These are phyloP conservation scores for Drosophila sordidula DNA, from an alignment of 2,888 invertebrate genomes.

Conservation along the genomic window DNA sequence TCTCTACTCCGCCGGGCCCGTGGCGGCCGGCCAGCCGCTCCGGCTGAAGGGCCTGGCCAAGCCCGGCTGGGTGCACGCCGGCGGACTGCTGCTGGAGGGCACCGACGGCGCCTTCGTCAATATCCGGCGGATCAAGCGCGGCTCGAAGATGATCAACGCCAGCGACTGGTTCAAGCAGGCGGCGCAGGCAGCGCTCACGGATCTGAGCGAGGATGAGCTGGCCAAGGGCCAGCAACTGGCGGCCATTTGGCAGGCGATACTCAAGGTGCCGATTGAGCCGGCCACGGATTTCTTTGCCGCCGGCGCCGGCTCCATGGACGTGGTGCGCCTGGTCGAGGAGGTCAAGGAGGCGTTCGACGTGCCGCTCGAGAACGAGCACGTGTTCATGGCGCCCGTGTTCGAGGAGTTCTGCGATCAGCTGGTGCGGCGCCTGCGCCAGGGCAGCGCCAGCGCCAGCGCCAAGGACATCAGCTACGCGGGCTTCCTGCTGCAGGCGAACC, in stretches of 20 bases:
- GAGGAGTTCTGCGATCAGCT: conserved; percentile 91
- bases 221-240: conserved; percentile 88
- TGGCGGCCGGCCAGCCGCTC: conserved; percentile 86
- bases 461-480: conserved; percentile 89
- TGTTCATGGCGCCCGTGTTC: conserved; percentile 96
- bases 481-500: conserved; percentile 92
- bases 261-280: conserved; percentile 90
- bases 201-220: conserved; percentile 91
- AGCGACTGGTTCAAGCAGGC: conserved; percentile 89
- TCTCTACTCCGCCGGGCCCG: conserved; percentile 78
- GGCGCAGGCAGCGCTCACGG: conserved; percentile 86
- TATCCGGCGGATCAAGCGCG: conserved; percentile 91
- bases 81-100: conserved; percentile 93
- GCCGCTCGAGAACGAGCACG: conserved; percentile 93
- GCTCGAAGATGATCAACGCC: conserved; percentile 93
- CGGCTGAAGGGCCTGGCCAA: conserved; percentile 87
- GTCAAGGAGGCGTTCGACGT: conserved; percentile 92
- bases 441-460: conserved; percentile 86
- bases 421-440: conserved; percentile 89
- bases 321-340: conserved; percentile 95
- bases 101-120: conserved; percentile 92
- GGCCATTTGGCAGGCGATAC: conserved; percentile 93
- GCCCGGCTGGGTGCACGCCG: conserved; percentile 90
- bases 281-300: conserved; percentile 96
- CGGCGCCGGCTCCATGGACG: conserved; percentile 99